These are phyloP conservation scores for Herpailurus yagouaroundi DNA, from an alignment of 2,113 vertebrate genomes.

Conservation along the genomic window DNA sequence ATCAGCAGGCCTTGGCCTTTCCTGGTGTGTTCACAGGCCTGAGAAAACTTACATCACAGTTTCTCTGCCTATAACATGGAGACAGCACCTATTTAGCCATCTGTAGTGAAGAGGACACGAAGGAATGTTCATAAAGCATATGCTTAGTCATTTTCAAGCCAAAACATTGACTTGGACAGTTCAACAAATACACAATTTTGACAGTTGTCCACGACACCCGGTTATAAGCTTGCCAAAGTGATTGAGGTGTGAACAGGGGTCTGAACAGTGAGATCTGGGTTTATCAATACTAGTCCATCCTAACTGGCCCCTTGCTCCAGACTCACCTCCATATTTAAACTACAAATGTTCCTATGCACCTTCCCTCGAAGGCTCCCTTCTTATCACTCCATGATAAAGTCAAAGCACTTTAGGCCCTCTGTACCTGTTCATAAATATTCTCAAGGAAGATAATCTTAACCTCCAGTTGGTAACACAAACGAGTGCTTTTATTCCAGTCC, in stretches of 20 bases:
- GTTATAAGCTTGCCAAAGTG: not conserved
- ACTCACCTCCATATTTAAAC: not conserved
- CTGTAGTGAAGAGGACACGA: fast-evolving
- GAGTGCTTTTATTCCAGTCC: not conserved
- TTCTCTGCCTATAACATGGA: not conserved
- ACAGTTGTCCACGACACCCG: not conserved
- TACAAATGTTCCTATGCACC: not conserved
- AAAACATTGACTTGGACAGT: not conserved
- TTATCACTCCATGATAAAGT: not conserved
- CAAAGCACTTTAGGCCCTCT: not conserved
- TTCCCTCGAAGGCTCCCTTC: not conserved
- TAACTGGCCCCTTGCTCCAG: not conserved
- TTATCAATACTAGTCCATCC: not conserved
- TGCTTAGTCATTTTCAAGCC: not conserved
- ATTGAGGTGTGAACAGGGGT: too few relatives aligned
- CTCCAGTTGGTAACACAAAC: not conserved
- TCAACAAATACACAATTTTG: too few relatives aligned
- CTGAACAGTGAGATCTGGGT: not conserved
- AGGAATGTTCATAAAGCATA: not conserved
- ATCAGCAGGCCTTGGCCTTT: not conserved
- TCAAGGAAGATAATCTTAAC: not conserved
- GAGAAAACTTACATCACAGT: not conserved
- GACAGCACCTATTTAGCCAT: not conserved
- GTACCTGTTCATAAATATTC: not conserved
- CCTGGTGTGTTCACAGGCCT: too few relatives aligned